A percentile compares a stretch with the other conserved stretches of the same genome.
Evolutionary conservation across 2,888 invertebrate genomes (phyloP).

Genomic region (Uropetala carovei): DNA sequence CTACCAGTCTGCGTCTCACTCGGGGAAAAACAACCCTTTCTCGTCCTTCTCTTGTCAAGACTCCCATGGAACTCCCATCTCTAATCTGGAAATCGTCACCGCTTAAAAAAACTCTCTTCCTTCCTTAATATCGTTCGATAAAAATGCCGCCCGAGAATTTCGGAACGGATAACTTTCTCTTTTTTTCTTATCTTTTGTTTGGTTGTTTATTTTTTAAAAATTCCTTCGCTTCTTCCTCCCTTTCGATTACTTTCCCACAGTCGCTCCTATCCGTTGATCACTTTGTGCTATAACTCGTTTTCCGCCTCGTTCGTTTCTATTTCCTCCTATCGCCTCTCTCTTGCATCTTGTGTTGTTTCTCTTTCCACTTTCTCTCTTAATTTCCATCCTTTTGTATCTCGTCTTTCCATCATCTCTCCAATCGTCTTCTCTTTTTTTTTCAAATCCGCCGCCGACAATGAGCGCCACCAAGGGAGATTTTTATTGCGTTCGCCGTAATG

Average conservation of each 20-base stretch:
- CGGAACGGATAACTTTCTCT: neutral
- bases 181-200: neutral
- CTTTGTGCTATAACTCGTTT: slow-evolving; percentile 10
- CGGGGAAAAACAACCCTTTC: neutral
- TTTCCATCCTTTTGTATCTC: neutral
- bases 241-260: neutral
- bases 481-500: neutral
- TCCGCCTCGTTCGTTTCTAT: neutral
- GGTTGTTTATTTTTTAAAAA: neutral
- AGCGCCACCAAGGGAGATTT: neutral
- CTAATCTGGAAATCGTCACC: neutral
- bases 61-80: neutral
- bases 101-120: neutral
- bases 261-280: neutral
- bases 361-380: neutral
- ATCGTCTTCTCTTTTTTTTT: neutral
- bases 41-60: neutral
- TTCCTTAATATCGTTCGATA: neutral
- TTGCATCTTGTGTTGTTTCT: neutral
- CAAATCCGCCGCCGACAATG: neutral
- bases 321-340: neutral
- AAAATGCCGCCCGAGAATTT: no score
- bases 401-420: neutral
- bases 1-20: neutral
- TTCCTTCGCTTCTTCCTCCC: neutral